Percentiles rank a stretch among this genome's conserved stretches.
phyloP scores from a whole-genome alignment of 2,797 vertebrate species.

The Tokudaia tokunoshimensis region DNA sequence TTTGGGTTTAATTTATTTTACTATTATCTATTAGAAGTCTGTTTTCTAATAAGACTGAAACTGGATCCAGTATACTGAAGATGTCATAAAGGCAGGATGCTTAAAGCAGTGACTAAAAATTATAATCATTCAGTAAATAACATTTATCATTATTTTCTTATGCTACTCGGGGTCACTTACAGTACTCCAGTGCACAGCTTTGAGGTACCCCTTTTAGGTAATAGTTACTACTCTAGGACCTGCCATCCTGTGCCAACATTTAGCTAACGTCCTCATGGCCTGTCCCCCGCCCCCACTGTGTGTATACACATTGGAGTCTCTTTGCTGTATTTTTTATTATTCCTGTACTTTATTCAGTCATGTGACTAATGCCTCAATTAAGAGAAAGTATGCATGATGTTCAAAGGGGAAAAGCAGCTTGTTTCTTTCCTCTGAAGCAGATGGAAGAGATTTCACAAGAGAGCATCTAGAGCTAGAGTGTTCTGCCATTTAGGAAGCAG shows the following conservation, averaged over 20 bases:
- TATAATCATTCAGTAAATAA: not conserved
- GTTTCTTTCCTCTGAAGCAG: slow-evolving; percentile 58
- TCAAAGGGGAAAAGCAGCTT: slow-evolving; percentile 8
- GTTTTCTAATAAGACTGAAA: no score
- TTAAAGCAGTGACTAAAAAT: not conserved
- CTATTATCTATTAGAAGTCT: no score
- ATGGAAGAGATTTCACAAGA: slow-evolving; percentile 66
- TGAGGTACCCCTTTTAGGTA: not conserved
- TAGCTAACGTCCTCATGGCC: not conserved
- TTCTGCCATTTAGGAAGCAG: slow-evolving; percentile 46
- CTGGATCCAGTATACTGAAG: not conserved
- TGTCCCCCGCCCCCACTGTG: no score
- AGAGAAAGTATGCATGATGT: slow-evolving; percentile 37
- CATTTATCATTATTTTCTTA: slow-evolving; percentile 22
- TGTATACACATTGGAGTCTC: not conserved
- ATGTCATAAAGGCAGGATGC: not conserved
- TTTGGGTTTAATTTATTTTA: no score
- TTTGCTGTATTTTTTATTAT: slow-evolving; percentile 7
- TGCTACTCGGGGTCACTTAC: not conserved
- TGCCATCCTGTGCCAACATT: not conserved
- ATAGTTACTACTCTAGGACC: not conserved
- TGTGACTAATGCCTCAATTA: not conserved
- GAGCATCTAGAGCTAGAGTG: slow-evolving; percentile 50
- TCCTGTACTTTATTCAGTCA: slow-evolving; percentile 8
- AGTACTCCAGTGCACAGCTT: not conserved